A percentile compares a stretch with the other conserved stretches of the same genome.
Conservation (phyloP, 2,797 vertebrate genomes). For the Dermochelys coriacea region DNA sequence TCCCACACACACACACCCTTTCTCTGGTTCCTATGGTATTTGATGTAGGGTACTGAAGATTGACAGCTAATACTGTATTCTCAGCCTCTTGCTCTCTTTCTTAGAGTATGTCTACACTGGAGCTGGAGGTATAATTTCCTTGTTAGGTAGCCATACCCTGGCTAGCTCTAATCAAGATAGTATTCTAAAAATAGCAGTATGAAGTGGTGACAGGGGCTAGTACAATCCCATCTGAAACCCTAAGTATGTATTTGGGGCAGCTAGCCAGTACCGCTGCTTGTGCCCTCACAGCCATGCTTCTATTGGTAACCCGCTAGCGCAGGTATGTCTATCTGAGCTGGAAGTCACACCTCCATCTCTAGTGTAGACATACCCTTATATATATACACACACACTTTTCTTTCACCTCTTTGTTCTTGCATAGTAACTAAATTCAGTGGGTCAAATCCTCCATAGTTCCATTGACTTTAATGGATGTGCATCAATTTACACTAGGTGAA, state of each 20-base stretch:
- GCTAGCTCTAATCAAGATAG: not conserved
- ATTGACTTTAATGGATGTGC: not conserved
- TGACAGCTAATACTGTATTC: not conserved
- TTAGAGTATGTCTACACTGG: not conserved
- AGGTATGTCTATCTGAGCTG: not conserved
- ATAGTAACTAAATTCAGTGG: rapidly evolving
- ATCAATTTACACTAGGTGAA: not conserved
- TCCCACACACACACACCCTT: not conserved
- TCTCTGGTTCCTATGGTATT: not conserved
- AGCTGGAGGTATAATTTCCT: not conserved
- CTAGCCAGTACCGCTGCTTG: not conserved
- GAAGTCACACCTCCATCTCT: not conserved
- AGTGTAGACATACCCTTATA: not conserved
- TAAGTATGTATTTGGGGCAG: not conserved
- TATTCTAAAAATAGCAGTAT: not conserved
- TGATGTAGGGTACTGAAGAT: conserved; percentile 31
- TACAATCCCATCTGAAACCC: not conserved
- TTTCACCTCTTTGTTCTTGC: not conserved
- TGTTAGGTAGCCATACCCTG: not conserved
- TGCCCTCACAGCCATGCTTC: not conserved
- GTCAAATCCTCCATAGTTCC: not conserved
- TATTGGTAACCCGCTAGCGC: not conserved
- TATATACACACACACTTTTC: conserved; percentile 31
- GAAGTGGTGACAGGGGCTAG: not conserved
- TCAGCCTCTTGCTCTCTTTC: not conserved